phyloP scores from a whole-genome alignment of 2,888 invertebrate species.

The Slavum lentiscoides region DNA sequence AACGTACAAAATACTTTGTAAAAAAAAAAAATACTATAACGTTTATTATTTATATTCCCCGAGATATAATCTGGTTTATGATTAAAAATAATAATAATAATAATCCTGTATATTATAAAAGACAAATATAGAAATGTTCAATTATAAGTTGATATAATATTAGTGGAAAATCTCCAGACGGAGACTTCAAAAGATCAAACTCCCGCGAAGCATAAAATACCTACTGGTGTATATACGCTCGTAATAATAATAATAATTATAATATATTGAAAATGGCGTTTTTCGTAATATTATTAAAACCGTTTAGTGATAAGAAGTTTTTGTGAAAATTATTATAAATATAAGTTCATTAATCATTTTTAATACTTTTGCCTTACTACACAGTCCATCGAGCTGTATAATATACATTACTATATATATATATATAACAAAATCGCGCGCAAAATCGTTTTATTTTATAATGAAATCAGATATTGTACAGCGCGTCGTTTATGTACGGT shows the following conservation, averaged over 20 bases:
- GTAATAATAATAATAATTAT: constrained; percentile 11
- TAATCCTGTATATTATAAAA: too few relatives aligned
- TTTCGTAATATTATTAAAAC: constrained; percentile 29
- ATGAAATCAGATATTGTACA: constrained; percentile 19
- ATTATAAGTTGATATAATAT: background rate
- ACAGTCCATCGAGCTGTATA: background rate
- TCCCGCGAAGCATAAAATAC: constrained; percentile 10
- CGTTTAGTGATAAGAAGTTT: constrained; percentile 7
- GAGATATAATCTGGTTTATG: too few relatives aligned
- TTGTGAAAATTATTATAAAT: background rate
- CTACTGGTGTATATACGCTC: background rate
- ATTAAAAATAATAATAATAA: too few relatives aligned
- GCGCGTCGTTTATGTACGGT: background rate
- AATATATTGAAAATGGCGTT: constrained; percentile 20
- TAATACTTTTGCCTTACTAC: constrained; percentile 18
- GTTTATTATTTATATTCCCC: too few relatives aligned
- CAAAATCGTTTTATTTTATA: constrained; percentile 1
- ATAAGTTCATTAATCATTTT: constrained; percentile 37
- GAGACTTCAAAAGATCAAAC: background rate
- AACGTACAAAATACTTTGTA: too few relatives aligned
- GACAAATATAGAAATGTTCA: too few relatives aligned
- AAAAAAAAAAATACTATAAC: too few relatives aligned
- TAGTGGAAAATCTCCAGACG: background rate
- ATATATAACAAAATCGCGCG: background rate
- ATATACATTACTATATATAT: too few relatives aligned